Evolutionary conservation across 2,888 invertebrate species (phyloP).

Genomic region (Merodon equestris): DNA sequence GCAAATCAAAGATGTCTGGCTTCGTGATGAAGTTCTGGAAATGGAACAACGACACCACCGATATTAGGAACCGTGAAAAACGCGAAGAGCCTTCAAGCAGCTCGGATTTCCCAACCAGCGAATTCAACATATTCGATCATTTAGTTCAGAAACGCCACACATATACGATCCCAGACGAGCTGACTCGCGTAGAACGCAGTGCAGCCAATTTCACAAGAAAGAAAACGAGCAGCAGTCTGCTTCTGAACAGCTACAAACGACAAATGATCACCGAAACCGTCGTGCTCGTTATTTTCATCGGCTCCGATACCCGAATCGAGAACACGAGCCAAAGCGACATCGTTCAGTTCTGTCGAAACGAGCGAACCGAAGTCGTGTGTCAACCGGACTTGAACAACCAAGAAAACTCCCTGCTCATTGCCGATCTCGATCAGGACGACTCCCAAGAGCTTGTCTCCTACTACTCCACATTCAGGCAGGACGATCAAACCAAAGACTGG

Average conservation of each 20-base stretch:
- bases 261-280: slow-evolving; percentile 86
- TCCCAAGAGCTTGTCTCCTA: slow-evolving; percentile 89
- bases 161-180: slow-evolving; percentile 72
- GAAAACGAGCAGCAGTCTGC: slow-evolving; percentile 65
- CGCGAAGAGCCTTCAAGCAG: slow-evolving; percentile 62
- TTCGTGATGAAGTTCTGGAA: slow-evolving; percentile 92
- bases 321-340: slow-evolving; percentile 90
- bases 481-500: slow-evolving; percentile 79
- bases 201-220: slow-evolving; percentile 70
- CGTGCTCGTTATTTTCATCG: slow-evolving; percentile 88
- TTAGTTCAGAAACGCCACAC: slow-evolving; percentile 74
- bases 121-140: slow-evolving; percentile 75
- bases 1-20: slow-evolving; percentile 83
- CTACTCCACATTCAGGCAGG: slow-evolving; percentile 82
- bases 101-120: slow-evolving; percentile 70
- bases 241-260: slow-evolving; percentile 75
- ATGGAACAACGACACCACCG: slow-evolving; percentile 80
- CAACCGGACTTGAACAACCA: slow-evolving; percentile 88
- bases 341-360: slow-evolving; percentile 84
- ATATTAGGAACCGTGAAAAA: slow-evolving; percentile 58
- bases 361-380: slow-evolving; percentile 79
- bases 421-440: slow-evolving; percentile 87
- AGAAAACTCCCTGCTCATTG: slow-evolving; percentile 85
- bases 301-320: slow-evolving; percentile 85
- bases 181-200: slow-evolving; percentile 69